phyloP scores from a whole-genome alignment of 37 sponge, comb jelly and placozoan genomes.

The Petrosia ficiformis region DNA sequence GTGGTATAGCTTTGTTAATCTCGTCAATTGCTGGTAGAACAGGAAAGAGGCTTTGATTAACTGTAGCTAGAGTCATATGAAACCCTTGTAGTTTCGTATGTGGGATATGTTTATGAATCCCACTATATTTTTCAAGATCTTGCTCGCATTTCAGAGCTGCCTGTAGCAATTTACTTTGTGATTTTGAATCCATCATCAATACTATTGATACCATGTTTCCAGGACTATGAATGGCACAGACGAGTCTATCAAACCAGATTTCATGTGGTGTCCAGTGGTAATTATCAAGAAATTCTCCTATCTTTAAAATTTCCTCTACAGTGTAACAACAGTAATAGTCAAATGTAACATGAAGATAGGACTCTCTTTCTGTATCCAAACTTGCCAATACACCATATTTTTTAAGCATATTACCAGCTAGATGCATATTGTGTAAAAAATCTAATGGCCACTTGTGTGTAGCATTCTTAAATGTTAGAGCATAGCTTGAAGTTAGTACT shows the following conservation, averaged over 20 bases:
- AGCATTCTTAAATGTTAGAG: neutral
- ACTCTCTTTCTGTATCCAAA: neutral
- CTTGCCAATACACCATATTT: neutral
- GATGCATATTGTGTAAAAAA: constrained; percentile 3
- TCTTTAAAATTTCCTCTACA: constrained; percentile 4
- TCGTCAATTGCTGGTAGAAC: constrained; percentile 13
- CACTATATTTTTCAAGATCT: constrained; percentile 4
- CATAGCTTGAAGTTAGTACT: neutral
- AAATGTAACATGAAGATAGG: constrained; percentile 7
- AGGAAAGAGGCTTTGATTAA: constrained; percentile 13
- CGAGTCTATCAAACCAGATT: constrained; percentile 5
- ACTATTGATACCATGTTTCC: constrained; percentile 17
- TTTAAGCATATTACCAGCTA: constrained; percentile 5
- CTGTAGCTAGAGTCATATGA: constrained; percentile 29
- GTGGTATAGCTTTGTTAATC: constrained; percentile 10
- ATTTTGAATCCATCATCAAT: constrained; percentile 15
- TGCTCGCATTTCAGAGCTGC: neutral
- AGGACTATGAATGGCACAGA: constrained; percentile 22
- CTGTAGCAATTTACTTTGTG: neutral
- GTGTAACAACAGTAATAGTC: constrained; percentile 25
- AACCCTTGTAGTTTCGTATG: constrained; percentile 2
- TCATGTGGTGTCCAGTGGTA: constrained; percentile 6
- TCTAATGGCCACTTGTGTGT: constrained; percentile 14
- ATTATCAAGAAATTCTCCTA: constrained; percentile 14
- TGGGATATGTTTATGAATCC: constrained; percentile 12